phyloP scores from a whole-genome alignment of 2,888 invertebrate species.

The Melinaea menophilus region DNA sequence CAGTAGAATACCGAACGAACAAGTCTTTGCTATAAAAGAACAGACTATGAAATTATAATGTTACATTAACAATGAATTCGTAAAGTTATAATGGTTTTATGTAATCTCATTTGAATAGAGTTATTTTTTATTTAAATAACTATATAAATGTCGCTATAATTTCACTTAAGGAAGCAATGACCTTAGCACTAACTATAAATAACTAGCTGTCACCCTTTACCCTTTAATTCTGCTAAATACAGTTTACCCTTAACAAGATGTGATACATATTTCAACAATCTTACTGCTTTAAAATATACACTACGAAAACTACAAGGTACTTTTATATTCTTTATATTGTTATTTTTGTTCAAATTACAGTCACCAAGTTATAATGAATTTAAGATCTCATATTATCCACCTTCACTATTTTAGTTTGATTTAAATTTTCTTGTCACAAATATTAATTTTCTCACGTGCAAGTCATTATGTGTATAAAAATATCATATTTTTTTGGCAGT shows the following conservation, averaged over 20 bases:
- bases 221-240: slow-evolving; percentile 2
- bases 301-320: too few species aligned
- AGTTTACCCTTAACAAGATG: slow-evolving; percentile 1
- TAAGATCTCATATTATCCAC: slow-evolving; percentile 4
- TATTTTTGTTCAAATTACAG: too few species aligned
- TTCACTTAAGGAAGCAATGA: background rate
- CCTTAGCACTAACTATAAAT: background rate
- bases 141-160: too few species aligned
- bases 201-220: background rate
- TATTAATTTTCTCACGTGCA: slow-evolving; percentile 43
- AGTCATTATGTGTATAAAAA: slow-evolving; percentile 44
- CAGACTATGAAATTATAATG: too few species aligned
- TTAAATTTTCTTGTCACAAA: background rate
- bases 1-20: too few species aligned
- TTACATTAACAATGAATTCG: too few species aligned
- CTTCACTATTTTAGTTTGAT: background rate
- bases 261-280: background rate
- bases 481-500: slow-evolving; percentile 44
- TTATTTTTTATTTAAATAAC: too few species aligned
- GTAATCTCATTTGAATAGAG: too few species aligned
- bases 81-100: too few species aligned
- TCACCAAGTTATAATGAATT: background rate
- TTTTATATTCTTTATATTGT: too few species aligned
- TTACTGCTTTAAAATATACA: background rate
- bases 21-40: too few species aligned